phyloP scores from a whole-genome alignment of 2,797 vertebrate genomes.

The Spinus olivaceus region DNA sequence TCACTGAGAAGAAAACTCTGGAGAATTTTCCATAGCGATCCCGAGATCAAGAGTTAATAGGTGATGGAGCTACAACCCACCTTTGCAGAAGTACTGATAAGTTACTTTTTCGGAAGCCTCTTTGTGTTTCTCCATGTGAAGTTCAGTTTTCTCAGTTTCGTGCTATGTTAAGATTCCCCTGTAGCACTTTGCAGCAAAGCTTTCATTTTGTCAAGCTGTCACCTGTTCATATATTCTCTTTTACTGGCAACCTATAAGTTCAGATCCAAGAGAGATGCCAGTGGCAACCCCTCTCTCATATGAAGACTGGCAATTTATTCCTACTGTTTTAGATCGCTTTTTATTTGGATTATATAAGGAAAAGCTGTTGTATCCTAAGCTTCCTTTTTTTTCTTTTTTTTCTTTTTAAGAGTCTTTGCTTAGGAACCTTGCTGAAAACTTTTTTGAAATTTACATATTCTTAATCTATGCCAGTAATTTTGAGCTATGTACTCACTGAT shows the following conservation, averaged over 20 bases:
- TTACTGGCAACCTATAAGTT: neutral
- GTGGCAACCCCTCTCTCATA: neutral
- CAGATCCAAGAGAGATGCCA: neutral
- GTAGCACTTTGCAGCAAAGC: neutral
- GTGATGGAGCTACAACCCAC: neutral
- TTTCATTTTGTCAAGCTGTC: neutral
- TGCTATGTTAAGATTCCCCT: neutral
- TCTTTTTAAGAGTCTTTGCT: neutral
- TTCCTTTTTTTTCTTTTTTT: neutral
- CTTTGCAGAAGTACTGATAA: neutral
- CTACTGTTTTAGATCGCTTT: neutral
- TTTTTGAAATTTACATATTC: neutral
- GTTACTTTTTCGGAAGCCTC: neutral
- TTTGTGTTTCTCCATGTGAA: neutral
- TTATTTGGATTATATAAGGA: neutral
- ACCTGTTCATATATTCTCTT: neutral
- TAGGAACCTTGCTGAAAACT: neutral
- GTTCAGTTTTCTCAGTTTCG: neutral
- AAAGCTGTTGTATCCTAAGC: neutral
- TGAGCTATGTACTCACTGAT: neutral
- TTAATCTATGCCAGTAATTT: neutral
- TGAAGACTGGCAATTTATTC: neutral
- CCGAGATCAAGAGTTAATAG: neutral
- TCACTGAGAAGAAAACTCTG: neutral
- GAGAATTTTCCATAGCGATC: neutral